phyloP scores from a whole-genome alignment of 2,113 vertebrate genomes.

The Leuciscus idus region DNA sequence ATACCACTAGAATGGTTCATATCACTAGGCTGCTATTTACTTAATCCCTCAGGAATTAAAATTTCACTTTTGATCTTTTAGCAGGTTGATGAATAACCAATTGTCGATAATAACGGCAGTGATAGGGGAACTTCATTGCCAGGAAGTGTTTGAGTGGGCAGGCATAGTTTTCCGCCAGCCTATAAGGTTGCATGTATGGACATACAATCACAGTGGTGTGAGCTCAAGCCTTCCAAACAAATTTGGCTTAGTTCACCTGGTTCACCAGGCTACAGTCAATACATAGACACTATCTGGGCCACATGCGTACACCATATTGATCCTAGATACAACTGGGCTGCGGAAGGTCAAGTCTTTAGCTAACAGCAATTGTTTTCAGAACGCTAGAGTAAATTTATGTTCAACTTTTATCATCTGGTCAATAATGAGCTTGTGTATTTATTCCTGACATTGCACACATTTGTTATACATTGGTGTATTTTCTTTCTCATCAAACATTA shows the following conservation, averaged over 20 bases:
- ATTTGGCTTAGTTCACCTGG: not conserved
- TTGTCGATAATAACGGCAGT: not conserved
- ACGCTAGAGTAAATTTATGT: not conserved
- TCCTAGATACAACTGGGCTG: not conserved
- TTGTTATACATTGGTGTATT: not conserved
- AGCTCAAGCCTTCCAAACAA: conserved; percentile 32
- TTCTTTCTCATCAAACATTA: not conserved
- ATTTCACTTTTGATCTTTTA: not conserved
- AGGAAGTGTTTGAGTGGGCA: conserved; percentile 10
- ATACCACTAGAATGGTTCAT: not conserved
- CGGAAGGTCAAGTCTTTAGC: not conserved
- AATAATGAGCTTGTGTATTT: not conserved
- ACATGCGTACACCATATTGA: not conserved
- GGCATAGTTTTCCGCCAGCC: not conserved
- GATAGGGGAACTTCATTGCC: not conserved
- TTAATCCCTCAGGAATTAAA: not conserved
- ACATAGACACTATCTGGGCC: not conserved
- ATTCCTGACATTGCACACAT: not conserved
- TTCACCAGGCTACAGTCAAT: not conserved
- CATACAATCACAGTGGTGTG: conserved; percentile 33
- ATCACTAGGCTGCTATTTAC: conserved; percentile 11
- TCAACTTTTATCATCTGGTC: not conserved
- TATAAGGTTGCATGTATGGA: not conserved
- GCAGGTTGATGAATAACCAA: conserved; percentile 45
- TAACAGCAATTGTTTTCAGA: not conserved